These are phyloP conservation scores for Myotis brandtii DNA, from an alignment of 2,113 vertebrate genomes.

Conservation along the genomic window DNA sequence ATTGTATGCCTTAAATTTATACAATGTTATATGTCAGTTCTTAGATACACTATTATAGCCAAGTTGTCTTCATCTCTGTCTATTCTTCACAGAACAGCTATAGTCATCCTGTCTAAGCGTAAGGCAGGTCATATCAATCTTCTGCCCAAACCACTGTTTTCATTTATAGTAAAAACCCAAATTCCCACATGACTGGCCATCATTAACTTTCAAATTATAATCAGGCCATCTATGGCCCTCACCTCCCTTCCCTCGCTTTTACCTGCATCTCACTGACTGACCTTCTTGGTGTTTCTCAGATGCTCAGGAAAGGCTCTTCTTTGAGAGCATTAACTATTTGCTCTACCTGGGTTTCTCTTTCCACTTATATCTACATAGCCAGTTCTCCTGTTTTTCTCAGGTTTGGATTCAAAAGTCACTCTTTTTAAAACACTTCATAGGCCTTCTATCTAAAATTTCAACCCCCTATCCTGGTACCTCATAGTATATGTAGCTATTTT, in stretches of 20 bases:
- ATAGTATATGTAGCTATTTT: not conserved
- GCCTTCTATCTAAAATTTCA: not conserved
- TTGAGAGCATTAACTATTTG: not conserved
- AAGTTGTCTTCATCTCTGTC: not conserved
- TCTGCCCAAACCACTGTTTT: not conserved
- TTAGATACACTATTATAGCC: not conserved
- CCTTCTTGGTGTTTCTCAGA: not conserved
- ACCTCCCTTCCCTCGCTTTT: not conserved
- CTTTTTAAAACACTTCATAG: not conserved
- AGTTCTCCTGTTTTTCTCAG: not conserved
- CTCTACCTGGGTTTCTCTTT: not conserved
- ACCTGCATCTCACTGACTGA: not conserved
- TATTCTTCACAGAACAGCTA: not conserved
- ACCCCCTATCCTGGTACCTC: rapidly evolving
- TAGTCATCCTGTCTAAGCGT: not conserved
- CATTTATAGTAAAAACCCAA: not conserved
- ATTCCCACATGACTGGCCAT: not conserved
- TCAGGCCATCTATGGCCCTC: not conserved
- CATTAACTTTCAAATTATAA: not conserved
- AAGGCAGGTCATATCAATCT: not conserved
- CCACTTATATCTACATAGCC: not conserved
- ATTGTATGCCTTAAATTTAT: not conserved
- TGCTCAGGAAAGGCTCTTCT: not conserved
- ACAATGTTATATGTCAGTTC: not conserved
- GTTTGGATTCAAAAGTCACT: not conserved